Evolutionary conservation across 2,888 invertebrate species (phyloP).

Genomic region (Podotricha telesiphe): DNA sequence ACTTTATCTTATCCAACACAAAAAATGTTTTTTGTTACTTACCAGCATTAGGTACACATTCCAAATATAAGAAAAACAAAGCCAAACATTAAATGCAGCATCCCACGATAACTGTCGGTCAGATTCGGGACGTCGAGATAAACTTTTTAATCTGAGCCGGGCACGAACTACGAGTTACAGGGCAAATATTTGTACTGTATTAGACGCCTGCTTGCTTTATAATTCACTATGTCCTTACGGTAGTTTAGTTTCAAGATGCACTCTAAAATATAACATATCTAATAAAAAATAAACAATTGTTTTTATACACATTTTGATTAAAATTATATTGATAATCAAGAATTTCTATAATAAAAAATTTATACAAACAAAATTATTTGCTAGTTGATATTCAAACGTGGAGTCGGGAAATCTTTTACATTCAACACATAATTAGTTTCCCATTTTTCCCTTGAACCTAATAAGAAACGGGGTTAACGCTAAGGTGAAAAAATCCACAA

Average conservation of each 20-base stretch:
- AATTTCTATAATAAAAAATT: constrained; percentile 24
- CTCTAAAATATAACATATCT: constrained; percentile 3
- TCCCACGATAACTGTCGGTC: constrained; percentile 51
- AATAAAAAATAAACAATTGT: background rate
- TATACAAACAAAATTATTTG: constrained; percentile 31
- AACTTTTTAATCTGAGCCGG: constrained; percentile 66
- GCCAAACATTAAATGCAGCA: constrained; percentile 14
- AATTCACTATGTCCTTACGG: constrained; percentile 24
- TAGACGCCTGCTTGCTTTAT: constrained; percentile 47
- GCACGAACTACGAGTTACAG: constrained; percentile 57
- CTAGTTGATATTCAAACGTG: constrained; percentile 47
- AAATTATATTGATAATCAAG: constrained; percentile 19
- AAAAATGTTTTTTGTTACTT: too few species aligned
- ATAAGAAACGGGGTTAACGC: constrained; percentile 65
- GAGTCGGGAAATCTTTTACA: constrained; percentile 48
- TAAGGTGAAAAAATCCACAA: constrained; percentile 63
- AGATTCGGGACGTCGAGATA: constrained; percentile 70
- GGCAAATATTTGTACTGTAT: constrained; percentile 71
- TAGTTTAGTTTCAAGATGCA: constrained; percentile 2
- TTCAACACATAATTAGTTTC: constrained; percentile 71
- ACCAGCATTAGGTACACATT: too few species aligned
- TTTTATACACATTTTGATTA: background rate
- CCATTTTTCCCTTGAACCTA: constrained; percentile 67
- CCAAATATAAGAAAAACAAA: constrained; percentile 19
- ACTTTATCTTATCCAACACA: too few species aligned